Evolutionary conservation across 2,888 invertebrate genomes (phyloP).

Genomic region (Thereva nobilitata): DNA sequence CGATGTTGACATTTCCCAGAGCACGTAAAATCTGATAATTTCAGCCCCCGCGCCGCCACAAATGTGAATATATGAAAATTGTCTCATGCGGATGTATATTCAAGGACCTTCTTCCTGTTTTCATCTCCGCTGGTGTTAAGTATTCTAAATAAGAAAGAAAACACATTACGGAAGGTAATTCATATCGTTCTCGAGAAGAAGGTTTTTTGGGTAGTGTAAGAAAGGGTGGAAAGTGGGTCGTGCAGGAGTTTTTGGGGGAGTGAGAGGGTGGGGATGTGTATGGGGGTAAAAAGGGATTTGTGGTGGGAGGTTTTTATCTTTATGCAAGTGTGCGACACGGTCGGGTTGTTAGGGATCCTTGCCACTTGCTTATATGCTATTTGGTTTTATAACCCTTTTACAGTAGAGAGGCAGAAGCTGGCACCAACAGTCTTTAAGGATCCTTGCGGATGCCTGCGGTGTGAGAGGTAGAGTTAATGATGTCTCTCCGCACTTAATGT

Average conservation of each 20-base stretch:
- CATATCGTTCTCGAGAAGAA: constrained; percentile 13
- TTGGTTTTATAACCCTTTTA: no score
- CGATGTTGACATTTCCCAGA: constrained; percentile 30
- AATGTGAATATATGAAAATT: constrained; percentile 4
- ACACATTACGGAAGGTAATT: constrained; percentile 24
- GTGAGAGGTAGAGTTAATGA: constrained; percentile 16
- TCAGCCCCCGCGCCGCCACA: neutral
- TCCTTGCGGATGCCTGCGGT: constrained; percentile 13
- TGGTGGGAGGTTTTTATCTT: constrained; percentile 2
- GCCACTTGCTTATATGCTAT: no score
- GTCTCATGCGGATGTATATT: constrained; percentile 19
- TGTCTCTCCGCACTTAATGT: constrained; percentile 29
- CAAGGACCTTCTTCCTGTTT: constrained; percentile 19
- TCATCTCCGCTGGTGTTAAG: constrained; percentile 19
- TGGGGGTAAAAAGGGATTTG: neutral
- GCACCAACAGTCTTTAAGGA: no score
- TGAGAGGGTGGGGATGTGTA: neutral
- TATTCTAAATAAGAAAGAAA: constrained; percentile 18
- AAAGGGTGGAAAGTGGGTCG: no score
- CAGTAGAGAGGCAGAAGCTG: no score
- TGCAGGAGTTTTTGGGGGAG: no score
- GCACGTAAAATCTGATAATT: constrained; percentile 27
- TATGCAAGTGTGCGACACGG: neutral
- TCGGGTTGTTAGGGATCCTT: neutral
- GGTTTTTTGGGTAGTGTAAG: no score